Conservation (phyloP, 2,113 vertebrate species). For the Hippotragus niger region DNA sequence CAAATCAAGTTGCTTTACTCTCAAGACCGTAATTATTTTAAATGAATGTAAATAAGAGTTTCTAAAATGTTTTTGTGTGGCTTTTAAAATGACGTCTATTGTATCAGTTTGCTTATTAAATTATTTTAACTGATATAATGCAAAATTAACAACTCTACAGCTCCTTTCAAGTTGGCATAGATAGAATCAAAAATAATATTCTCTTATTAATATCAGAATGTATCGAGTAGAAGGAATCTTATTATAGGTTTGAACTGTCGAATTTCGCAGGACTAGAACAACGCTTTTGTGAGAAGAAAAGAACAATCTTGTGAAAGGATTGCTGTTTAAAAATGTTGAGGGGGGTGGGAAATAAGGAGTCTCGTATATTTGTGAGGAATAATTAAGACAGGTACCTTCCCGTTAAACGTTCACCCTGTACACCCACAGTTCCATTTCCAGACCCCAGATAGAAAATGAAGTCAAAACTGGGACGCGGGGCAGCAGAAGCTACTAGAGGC, state of each 20-base stretch:
- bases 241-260: background rate
- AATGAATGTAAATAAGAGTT: background rate
- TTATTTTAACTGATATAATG: background rate
- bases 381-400: background rate
- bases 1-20: background rate
- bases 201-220: background rate
- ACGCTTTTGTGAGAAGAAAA: background rate
- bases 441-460: background rate
- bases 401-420: background rate
- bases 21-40: background rate
- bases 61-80: background rate
- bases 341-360: background rate
- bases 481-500: background rate
- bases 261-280: background rate
- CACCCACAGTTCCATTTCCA: background rate
- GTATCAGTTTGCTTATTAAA: background rate
- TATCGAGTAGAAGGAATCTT: background rate
- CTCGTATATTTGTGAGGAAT: background rate
- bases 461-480: background rate
- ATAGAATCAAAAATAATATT: background rate
- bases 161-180: background rate
- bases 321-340: background rate
- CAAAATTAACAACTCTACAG: background rate
- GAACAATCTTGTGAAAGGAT: background rate
- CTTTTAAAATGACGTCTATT: conserved; percentile 1